Percentiles rank a stretch among this genome's conserved stretches.
Conservation (phyloP, 2,113 vertebrate species). For the Mobula hypostoma region DNA sequence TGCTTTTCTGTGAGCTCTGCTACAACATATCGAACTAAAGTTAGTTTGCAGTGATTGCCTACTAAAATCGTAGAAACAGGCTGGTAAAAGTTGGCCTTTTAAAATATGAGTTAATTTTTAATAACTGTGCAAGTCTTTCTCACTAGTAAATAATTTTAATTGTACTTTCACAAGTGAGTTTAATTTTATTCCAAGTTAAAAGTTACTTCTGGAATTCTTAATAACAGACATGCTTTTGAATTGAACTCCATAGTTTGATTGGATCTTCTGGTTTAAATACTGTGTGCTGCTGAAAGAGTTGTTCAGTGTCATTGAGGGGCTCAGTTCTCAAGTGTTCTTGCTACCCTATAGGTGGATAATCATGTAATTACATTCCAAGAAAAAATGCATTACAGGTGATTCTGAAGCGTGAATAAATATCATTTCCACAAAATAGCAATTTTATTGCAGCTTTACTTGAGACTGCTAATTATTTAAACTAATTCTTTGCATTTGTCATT, state of each 20-base stretch:
- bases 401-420: not conserved
- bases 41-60: not conserved
- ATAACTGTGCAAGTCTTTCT: not conserved
- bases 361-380: not conserved
- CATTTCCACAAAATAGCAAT: not conserved
- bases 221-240: too few relatives aligned
- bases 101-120: not conserved
- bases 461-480: not conserved
- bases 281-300: not conserved
- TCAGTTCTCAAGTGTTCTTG: not conserved
- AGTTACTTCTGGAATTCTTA: not conserved
- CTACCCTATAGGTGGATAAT: not conserved
- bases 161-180: not conserved
- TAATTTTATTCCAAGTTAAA: too few relatives aligned
- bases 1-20: not conserved
- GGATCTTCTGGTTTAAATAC: not conserved
- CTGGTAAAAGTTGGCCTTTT: not conserved
- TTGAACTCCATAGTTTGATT: not conserved
- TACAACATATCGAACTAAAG: not conserved
- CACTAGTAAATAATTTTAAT: not conserved
- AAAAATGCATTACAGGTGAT: too few relatives aligned
- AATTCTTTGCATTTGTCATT: not conserved
- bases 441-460: not conserved
- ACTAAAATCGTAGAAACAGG: not conserved
- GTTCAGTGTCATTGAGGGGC: not conserved